Evolutionary conservation across 2,113 vertebrate species (phyloP).

Genomic region (Microcebus lehilahytsara): DNA sequence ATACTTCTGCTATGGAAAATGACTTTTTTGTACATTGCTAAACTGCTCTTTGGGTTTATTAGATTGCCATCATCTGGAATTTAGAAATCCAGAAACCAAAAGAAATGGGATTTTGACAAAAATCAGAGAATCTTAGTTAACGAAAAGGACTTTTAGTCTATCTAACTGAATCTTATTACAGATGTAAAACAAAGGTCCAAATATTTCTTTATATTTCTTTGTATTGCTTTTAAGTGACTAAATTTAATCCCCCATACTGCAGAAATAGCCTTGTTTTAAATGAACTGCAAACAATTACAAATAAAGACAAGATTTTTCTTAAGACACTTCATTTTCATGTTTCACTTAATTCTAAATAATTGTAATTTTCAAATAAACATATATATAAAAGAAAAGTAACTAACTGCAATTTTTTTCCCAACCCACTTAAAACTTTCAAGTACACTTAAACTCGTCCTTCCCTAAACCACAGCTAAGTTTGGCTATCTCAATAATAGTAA

Average conservation of each 20-base stretch:
- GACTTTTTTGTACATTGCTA: background rate
- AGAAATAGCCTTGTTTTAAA: constrained; percentile 28
- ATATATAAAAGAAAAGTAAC: background rate
- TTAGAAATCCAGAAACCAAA: constrained; percentile 6
- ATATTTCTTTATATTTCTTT: background rate
- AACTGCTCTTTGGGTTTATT: background rate
- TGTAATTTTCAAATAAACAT: background rate
- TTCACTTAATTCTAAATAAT: constrained; percentile 38
- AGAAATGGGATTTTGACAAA: constrained; percentile 1
- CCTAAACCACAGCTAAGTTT: constrained; percentile 2
- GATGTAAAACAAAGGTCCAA: background rate
- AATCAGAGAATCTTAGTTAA: background rate
- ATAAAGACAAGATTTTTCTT: background rate
- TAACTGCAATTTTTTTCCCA: background rate
- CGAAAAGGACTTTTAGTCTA: constrained; percentile 8
- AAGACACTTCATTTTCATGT: constrained; percentile 5
- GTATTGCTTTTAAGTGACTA: background rate
- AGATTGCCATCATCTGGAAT: background rate
- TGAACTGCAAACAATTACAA: constrained; percentile 21
- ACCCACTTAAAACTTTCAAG: constrained; percentile 5
- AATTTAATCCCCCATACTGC: background rate
- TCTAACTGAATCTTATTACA: constrained; percentile 1
- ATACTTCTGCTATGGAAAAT: background rate
- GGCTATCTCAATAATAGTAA: background rate
- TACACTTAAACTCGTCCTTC: background rate